These are phyloP conservation scores for Lophotriccus pileatus DNA, from an alignment of 2,797 vertebrate genomes.

Conservation along the genomic window DNA sequence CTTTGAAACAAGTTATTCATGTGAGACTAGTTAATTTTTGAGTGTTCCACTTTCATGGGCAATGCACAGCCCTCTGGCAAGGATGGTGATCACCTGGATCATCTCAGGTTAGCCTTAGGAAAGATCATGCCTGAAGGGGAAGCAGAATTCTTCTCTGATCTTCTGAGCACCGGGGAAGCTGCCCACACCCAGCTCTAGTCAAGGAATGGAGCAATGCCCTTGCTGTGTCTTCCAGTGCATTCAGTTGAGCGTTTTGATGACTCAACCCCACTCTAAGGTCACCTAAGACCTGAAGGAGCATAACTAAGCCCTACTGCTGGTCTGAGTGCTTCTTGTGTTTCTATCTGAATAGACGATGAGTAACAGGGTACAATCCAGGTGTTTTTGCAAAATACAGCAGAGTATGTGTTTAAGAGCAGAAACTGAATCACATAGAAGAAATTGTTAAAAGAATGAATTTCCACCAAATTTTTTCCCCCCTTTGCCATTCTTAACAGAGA, in stretches of 20 bases:
- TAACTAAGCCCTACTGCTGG: neutral
- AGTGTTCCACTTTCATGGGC: fast-evolving
- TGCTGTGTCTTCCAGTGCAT: fast-evolving
- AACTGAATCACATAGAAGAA: neutral
- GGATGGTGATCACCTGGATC: neutral
- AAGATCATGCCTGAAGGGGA: neutral
- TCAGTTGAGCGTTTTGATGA: neutral
- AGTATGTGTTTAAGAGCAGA: neutral
- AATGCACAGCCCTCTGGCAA: neutral
- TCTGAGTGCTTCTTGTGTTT: neutral
- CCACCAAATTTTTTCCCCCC: neutral
- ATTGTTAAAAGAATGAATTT: neutral
- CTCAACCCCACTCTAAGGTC: neutral
- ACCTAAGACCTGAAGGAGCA: neutral
- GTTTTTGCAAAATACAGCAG: neutral
- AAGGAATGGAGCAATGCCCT: neutral
- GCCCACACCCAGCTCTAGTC: no score
- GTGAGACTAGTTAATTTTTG: neutral
- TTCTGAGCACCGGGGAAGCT: neutral
- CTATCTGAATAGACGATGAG: neutral
- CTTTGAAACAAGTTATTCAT: neutral
- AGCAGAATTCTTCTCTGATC: neutral
- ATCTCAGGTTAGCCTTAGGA: neutral
- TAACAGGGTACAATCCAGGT: neutral
- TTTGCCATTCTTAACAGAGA: neutral